phyloP scores from a whole-genome alignment of 2,888 invertebrate genomes.

The Atethmia centrago region DNA sequence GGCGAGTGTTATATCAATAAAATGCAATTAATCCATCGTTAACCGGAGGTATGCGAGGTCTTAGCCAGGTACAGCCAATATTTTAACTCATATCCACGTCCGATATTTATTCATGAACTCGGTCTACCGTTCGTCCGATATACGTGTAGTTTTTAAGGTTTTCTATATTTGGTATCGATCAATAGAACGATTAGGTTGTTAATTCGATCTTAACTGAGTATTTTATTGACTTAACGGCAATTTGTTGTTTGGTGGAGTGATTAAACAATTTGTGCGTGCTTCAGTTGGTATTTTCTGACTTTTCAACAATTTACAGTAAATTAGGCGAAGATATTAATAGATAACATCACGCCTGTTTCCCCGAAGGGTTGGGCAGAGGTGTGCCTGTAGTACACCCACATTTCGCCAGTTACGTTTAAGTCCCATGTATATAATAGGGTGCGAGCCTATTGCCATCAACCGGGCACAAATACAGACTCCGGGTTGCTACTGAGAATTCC shows the following conservation, averaged over 20 bases:
- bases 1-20: slow-evolving; percentile 58
- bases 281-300: background rate
- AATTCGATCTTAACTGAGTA: slow-evolving; percentile 7
- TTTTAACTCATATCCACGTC: slow-evolving; percentile 39
- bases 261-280: slow-evolving; percentile 17
- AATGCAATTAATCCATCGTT: slow-evolving; percentile 63
- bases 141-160: slow-evolving; percentile 7
- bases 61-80: slow-evolving; percentile 42
- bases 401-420: too few relatives aligned
- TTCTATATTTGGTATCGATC: slow-evolving; percentile 18
- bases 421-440: too few relatives aligned
- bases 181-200: slow-evolving; percentile 36
- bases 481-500: too few relatives aligned
- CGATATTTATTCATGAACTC: slow-evolving; percentile 41
- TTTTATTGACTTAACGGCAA: slow-evolving; percentile 31
- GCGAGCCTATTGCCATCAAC: too few relatives aligned
- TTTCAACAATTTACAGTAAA: background rate
- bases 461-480: too few relatives aligned
- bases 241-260: slow-evolving; percentile 20
- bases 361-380: too few relatives aligned
- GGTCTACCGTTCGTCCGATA: slow-evolving; percentile 7
- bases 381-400: too few relatives aligned
- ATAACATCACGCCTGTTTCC: too few relatives aligned
- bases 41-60: slow-evolving; percentile 59
- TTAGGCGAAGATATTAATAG: background rate